Evolutionary conservation across 2,113 vertebrate species (phyloP), one percentile per base, ranked within the genome.

Genomic region (Ophiodon elongatus): DNA sequence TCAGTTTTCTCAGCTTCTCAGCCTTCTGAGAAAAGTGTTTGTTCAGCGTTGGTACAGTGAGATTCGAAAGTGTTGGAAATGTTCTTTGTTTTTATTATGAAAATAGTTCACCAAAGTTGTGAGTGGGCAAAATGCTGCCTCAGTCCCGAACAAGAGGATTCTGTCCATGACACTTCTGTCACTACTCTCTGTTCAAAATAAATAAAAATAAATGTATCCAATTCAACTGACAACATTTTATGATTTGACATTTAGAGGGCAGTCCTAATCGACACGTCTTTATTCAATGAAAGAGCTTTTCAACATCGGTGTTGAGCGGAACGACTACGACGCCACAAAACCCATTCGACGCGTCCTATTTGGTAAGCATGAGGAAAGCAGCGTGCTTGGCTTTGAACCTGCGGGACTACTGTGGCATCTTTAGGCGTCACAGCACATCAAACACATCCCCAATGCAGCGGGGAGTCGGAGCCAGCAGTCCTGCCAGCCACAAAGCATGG

Each of bases 361-460:
- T 69, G 50, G 33, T 37, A 60, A 35, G 69, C 68, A 17, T 11
- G 65, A 45, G 71, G 43, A 71, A 76, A 74, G 80, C 80, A 59
- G 79, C 9, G 81, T n/a, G 52, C 82, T 77, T 19, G 67, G 71
- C 72, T 86, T 80, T 80, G 81, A 87, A 91, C 82, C 70, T 80
- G 81, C 74, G 43, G 64, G 74, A 85, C 72, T 45, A 73, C 11
- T 66, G 80, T 52, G 63, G 76, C 76, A 65, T 84, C 76, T 77
- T 87, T 54, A 60, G 84, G 75, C 75, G 43, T 83, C 90, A 84
- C 86, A 76, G 85, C 56, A 73, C 79, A 88, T 84, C 73, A 72
- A 85, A 84, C 73, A 62, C 70, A 64, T 74, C 70, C 54, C 14
- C 25, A 25, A 69, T 54, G 47, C 64, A 66, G 69, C 0, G 41